Conservation (phyloP, 1,140 invertebrate species). For the Rhagoletis pomonella region DNA sequence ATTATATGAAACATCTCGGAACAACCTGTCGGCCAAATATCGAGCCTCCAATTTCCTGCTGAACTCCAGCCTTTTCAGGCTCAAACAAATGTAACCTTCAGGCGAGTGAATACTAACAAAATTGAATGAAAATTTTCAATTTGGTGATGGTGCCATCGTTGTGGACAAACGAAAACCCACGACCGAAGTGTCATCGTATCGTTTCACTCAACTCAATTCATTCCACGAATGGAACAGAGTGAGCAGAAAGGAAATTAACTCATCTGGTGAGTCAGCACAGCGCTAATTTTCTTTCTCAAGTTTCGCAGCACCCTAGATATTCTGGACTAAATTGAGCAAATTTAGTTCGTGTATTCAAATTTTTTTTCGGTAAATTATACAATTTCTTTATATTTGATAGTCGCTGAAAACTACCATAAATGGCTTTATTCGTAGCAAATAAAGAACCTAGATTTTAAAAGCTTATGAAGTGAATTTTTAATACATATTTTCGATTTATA, state of each 20-base stretch:
- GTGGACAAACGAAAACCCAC: not conserved
- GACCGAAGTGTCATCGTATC: conserved; percentile 28
- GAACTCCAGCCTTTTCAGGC: conserved; percentile 14
- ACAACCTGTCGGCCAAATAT: not conserved
- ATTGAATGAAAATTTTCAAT: not conserved
- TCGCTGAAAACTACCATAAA: too few species aligned
- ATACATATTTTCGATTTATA: too few species aligned
- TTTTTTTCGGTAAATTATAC: not conserved
- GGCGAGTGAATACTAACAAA: conserved; percentile 26
- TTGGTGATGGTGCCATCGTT: not conserved
- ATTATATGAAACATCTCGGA: not conserved
- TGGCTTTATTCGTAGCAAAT: too few species aligned
- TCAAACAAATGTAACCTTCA: conserved; percentile 13
- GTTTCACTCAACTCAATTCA: conserved; percentile 32
- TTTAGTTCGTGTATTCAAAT: not conserved
- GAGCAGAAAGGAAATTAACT: conserved; percentile 18
- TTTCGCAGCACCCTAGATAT: not conserved
- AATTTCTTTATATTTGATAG: not conserved
- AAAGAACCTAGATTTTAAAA: too few species aligned
- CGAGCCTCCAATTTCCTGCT: not conserved
- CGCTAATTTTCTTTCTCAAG: not conserved
- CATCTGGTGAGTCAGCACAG: conserved; percentile 12
- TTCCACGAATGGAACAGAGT: conserved; percentile 30
- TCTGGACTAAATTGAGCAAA: not conserved
- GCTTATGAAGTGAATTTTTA: too few species aligned